Base-by-base conservation (phyloP, 92 coral and sea anemone genomes). In the Porites cylindrica region DNA sequence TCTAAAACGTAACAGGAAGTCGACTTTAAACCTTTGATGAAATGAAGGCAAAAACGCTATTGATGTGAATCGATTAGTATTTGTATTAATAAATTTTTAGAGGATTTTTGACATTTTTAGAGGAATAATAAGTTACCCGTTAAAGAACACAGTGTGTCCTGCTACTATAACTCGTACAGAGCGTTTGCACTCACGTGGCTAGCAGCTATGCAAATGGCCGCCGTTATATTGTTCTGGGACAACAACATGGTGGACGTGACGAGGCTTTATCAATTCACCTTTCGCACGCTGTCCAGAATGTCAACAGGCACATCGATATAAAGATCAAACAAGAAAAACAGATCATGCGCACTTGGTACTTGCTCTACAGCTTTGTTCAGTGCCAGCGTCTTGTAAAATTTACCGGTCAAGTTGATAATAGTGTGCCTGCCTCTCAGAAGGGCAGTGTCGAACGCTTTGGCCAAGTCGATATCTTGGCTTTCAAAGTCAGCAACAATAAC, bases 331-430 rank as follows among this genome's bases (percentile, higher is more conserved):
- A 82, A 66, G 8, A 90, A 86, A 29, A 90, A 51, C 26, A 90
- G 52, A 53, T 87, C 88, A 73, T 85, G 84, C 24, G 74, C 60
- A 32, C 85, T 81, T 51, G 75, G 81, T 18, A 90, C 90, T 3
- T 63, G 79, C 9, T 66, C 83, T 9, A 87, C 93, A 68, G 86
- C 93, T 61, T 74, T 85, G 86, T 90, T 85, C 32, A 90, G 64
- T 17, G 93, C 93, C 19, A 87, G 82, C 47, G 93, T 90, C 90
- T 90, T 90, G 84, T 90, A 81, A 76, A 90, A 90, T 58, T 79
- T 81, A 7, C 93, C 93, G 29, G 71, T 73, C 75, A 83, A 23
- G 74, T 73, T 77, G 67, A 90, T 65, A n/a, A 90, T 60, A 65
- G 89, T 84, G 75, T 72, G 79, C 47, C 74, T 83, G 21, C 47